Base-by-base conservation (phyloP, 2,797 vertebrate genomes). In the Tauraco hartlaubi region DNA sequence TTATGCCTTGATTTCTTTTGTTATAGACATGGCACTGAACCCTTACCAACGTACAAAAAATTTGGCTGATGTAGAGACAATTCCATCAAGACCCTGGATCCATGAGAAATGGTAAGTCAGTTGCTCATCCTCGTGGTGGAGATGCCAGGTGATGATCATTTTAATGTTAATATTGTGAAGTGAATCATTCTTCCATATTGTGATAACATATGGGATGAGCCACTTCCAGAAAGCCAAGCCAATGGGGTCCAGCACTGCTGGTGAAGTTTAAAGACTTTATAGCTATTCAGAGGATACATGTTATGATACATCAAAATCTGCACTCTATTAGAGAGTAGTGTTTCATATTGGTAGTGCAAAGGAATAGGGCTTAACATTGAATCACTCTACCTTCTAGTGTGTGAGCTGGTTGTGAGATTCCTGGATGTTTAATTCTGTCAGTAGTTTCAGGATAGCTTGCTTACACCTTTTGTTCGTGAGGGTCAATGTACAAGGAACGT, bases 1-100 rank as follows among this genome's bases (percentile, higher is more conserved):
- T 21, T 26, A 15, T 22, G 14, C 11, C 10, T 63, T 56, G 2
- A 11, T 74, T 77, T 14, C 17, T 79, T 54, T 28, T 63, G 3
- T 67, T 61, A 22, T 14, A 67, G 12, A 2, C 12, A n/a, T 0
- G 3, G 7, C 6, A 48, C 12, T 16, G 17, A 46, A 49, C 3
- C 1, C 11, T 59, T 63, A 29, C 5, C 37, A 68, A 61, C 3
- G 3, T 12, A 44, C 26, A 48, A 11, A 62, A 55, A 52, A 33
- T 26, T 6, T 39, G 15, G 33, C 19, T 3, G 0, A 4, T 48
- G 9, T 58, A 41, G 19, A 55, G 44, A 25, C 35, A 17, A 18
- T 66, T 79, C n/a, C 35, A 51, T 3, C 9, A 62, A 59, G 58
- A 90, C 31, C 22, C 31, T 46, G 17, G 15, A 63, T 55, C 19